Evolutionary conservation across 2,888 invertebrate species (phyloP), one percentile per base, ranked within the genome.

Genomic region (Mythimna lalbum): DNA sequence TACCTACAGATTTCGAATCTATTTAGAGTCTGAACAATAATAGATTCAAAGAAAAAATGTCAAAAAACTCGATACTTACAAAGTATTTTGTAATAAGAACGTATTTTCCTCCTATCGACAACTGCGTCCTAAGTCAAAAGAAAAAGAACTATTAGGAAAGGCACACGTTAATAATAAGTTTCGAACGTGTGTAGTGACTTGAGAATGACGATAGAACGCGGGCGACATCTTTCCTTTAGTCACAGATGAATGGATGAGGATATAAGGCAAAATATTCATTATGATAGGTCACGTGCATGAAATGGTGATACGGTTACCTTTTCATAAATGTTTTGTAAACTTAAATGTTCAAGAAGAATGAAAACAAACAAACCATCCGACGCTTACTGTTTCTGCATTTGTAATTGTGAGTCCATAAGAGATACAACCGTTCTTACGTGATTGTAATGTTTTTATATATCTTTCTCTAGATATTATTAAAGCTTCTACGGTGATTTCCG

Each of bases 121-220:
- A 61, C 33, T 59, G 12, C 7, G 47, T 33, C 31, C 9, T 7
- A 23, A 33, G n/a, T 33, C 52, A 55, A 66, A 73, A 59, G 57
- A 50, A 55, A 27, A 60, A 76, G 6, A 60, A 67, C 67, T 60
- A 57, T 63, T 43, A 47, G 61, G 52, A 76, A 76, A 76, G 50
- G 65, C 47, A 36, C 49, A 81, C 77, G 63, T 56, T 77, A 57
- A 43, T 76, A 76, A 76, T 55, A 49, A 71, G 65, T 78, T 65
- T 19, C 9, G 10, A 60, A 64, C 33, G 56, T 81, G 77, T 66
- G 36, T 57, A 76, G 67, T 78, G 69, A 64, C 33, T 64, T 59
- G 80, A 59, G 36, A 63, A 75, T 63, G 53, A 55, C 21, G 56
- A 68, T 53, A 56, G n/a, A 39, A 23, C 19, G 17, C 43, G 43